A percentile compares a stretch with the other conserved stretches of the same genome.
Conservation (phyloP, 2,113 vertebrate species). For the Pyxicephalus adspersus region DNA sequence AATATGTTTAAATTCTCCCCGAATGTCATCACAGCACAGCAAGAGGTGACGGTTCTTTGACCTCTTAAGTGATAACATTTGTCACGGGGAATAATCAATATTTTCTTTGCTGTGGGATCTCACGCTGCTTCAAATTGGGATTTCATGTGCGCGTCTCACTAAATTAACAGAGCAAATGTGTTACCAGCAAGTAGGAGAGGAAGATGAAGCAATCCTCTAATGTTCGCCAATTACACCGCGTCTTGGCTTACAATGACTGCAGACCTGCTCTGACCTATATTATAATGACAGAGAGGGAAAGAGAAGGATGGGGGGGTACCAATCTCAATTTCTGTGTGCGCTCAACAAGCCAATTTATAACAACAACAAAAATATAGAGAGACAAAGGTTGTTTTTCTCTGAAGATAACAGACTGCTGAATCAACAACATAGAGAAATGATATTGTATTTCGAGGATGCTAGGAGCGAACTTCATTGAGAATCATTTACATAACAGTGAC, state of each 20-base stretch:
- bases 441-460: no score
- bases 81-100: slow-evolving; percentile 17
- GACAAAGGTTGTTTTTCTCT: not conserved
- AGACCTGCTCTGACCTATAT: no score
- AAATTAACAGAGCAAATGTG: not conserved
- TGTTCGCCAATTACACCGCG: no score
- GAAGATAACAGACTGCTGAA: no score
- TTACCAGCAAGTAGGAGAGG: not conserved
- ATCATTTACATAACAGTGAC: not conserved
- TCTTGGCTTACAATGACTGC: no score
- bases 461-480: not conserved
- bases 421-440: no score
- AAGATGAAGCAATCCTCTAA: no score
- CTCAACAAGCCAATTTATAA: not conserved
- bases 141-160: not conserved
- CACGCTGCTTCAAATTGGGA: not conserved
- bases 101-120: not conserved
- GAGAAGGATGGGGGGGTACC: not conserved
- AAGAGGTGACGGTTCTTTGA: not conserved
- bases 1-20: not conserved
- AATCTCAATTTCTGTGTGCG: no score
- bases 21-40: not conserved
- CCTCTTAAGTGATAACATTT: slow-evolving; percentile 33
- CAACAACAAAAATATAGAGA: not conserved
- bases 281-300: no score